Evolutionary conservation across 2,113 vertebrate species (phyloP).

Genomic region (Callorhinus ursinus): DNA sequence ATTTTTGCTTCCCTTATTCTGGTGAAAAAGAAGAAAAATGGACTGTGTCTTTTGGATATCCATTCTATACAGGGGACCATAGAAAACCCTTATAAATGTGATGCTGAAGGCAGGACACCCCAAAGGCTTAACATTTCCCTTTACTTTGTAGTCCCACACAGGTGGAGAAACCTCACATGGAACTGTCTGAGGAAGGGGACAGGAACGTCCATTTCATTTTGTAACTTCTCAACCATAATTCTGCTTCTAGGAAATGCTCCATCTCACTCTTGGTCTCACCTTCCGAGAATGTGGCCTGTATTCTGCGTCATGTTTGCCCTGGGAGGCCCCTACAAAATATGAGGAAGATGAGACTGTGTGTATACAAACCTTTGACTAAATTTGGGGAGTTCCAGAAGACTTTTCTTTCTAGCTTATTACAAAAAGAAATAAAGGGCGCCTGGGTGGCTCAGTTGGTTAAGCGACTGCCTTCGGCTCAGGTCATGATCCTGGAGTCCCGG

Average conservation of each 20-base stretch:
- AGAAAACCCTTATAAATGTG: neutral
- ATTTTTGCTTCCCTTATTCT: neutral
- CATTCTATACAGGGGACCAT: neutral
- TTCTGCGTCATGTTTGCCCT: neutral
- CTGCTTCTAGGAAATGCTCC: neutral
- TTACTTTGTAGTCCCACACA: neutral
- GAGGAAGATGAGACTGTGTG: neutral
- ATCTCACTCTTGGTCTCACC: neutral
- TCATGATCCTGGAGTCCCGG: too few relatives aligned
- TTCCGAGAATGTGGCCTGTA: neutral
- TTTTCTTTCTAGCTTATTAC: neutral
- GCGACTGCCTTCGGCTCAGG: too few relatives aligned
- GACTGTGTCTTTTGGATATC: neutral
- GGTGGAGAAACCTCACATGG: neutral
- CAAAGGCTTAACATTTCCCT: neutral
- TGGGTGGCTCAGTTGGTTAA: too few relatives aligned
- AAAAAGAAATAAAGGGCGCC: neutral
- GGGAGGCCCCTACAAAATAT: fast-evolving
- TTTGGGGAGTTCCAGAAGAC: neutral
- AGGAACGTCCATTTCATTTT: neutral
- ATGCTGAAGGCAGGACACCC: too few relatives aligned
- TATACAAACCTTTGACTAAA: neutral
- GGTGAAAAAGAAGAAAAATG: neutral
- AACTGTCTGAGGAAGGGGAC: neutral
- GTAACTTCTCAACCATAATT: neutral